phyloP scores from a whole-genome alignment of 2,888 invertebrate genomes.

The Venustoraphidia nigricollis region DNA sequence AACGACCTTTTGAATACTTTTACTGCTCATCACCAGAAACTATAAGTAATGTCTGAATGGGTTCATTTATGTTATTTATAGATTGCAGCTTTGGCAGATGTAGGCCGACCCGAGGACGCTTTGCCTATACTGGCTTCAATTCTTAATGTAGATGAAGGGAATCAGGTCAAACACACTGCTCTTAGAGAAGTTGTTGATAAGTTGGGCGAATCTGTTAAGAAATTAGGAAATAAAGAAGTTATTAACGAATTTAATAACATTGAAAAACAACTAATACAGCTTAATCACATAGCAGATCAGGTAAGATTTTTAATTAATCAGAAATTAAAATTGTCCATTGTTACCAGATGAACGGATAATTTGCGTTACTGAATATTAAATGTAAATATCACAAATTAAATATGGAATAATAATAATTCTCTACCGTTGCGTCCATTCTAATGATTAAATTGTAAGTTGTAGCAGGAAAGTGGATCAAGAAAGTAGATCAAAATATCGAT shows the following conservation, averaged over 20 bases:
- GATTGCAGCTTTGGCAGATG: conserved; percentile 38
- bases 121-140: conserved; percentile 39
- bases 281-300: conserved; percentile 32
- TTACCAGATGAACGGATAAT: too few relatives aligned
- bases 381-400: too few relatives aligned
- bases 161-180: conserved; percentile 38
- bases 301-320: conserved; percentile 18
- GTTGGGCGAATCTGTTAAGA: conserved; percentile 32
- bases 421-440: too few relatives aligned
- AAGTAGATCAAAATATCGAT: too few relatives aligned
- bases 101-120: conserved; percentile 48
- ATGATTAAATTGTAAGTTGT: too few relatives aligned
- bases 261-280: conserved; percentile 35
- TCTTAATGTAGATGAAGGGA: conserved; percentile 38
- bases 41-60: too few relatives aligned
- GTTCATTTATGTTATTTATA: conserved; percentile 12
- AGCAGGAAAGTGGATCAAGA: too few relatives aligned
- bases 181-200: conserved; percentile 42
- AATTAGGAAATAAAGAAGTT: conserved; percentile 33
- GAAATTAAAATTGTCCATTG: too few relatives aligned
- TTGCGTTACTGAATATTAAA: too few relatives aligned
- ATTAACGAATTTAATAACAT: conserved; percentile 38
- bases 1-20: too few relatives aligned
- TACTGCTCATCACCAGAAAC: too few relatives aligned
- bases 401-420: too few relatives aligned